Base-by-base conservation (phyloP, 1,140 invertebrate genomes). In the Microvelia longipes region DNA sequence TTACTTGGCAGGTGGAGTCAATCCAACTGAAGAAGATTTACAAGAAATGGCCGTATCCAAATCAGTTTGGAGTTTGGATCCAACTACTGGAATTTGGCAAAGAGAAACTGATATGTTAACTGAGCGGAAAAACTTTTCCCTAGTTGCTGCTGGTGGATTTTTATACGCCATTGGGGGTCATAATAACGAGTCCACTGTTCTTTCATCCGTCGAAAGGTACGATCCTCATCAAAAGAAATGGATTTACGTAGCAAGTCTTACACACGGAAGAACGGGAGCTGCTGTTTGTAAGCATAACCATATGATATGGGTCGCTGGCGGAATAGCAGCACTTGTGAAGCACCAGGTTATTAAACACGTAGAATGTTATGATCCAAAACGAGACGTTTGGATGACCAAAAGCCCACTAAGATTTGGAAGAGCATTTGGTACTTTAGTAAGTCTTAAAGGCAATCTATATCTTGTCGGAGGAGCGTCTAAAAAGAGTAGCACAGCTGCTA, bases 1-100 rank as follows among this genome's bases (percentile, higher is more conserved):
- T 27, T 86, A 85, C 73, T 75, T 86, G 67, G 82, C 66, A 85
- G 69, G 62, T 13, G 62, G 62, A 64, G 62, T 26, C 24, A 24
- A 64, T 64, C 62, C 62, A 24, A 64, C 2, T 2, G 24, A 25
- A 64, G 62, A 64, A 26, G 62, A 64, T 5, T 24, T 64, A 2
- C 2, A 64, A 24, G 62, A 64, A 26, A 64, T 2, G 5, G 62
- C 62, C 15, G 62, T 64, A 14, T 24, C 5, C 62, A 64, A 26
- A 64, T 14, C 62, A 5, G 62, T 64, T 64, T 64, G 62, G 62
- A 64, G 62, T 25, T 64, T 64, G 15, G 62, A 64, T 24, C 62
- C 62, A 11, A 15, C 2, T 64, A 13, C 62, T 25, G 25, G 62
- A 5, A 25, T 64, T 2, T 64, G 62, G 62, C 25, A 15, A 24